These are phyloP conservation scores for Nycticebus coucang DNA, from an alignment of 2,113 vertebrate species.

Conservation along the genomic window DNA sequence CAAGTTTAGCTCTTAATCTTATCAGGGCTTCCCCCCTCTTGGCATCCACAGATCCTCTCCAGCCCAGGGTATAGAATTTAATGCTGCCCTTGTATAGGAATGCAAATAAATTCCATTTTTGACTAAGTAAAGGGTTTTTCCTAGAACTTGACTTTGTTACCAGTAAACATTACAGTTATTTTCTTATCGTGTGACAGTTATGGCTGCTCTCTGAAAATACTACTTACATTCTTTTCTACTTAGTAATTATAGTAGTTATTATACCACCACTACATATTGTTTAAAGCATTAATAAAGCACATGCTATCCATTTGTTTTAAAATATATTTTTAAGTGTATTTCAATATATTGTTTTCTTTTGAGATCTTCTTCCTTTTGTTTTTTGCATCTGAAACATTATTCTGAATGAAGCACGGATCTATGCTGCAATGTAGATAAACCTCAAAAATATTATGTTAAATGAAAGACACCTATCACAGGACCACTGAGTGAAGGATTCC, in stretches of 20 bases:
- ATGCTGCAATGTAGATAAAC: not conserved
- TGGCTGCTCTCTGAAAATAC: not conserved
- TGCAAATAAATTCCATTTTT: not conserved
- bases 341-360: not conserved
- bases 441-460: not conserved
- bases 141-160: not conserved
- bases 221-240: not conserved
- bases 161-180: not conserved
- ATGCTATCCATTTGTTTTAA: not conserved
- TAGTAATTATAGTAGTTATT: not conserved
- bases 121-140: not conserved
- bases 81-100: not conserved
- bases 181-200: not conserved
- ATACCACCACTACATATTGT: not conserved
- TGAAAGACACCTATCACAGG: not conserved
- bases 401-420: not conserved
- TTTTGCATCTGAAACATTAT: slow-evolving; percentile 17
- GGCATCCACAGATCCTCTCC: too few species aligned
- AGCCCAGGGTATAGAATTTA: not conserved
- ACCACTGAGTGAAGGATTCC: not conserved
- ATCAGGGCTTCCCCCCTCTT: not conserved
- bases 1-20: not conserved
- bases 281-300: not conserved
- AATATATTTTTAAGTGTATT: not conserved
- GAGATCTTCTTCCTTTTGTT: not conserved